A percentile compares a stretch with the other conserved stretches of the same genome.
Evolutionary conservation across 2,113 vertebrate species (phyloP).

Genomic region (Arizona elegans): DNA sequence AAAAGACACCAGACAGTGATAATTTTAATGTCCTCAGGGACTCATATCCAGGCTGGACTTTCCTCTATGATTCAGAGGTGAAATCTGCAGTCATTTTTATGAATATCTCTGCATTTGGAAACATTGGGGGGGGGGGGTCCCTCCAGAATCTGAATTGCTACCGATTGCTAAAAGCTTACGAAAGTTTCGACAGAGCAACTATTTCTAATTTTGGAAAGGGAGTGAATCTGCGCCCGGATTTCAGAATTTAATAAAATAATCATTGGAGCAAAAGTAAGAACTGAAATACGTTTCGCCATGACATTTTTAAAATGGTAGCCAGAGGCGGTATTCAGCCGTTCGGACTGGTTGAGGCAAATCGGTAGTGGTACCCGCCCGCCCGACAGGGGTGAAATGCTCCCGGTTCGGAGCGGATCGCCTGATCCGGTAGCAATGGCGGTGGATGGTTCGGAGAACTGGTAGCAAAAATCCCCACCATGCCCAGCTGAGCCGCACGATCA

Average conservation of each 20-base stretch:
- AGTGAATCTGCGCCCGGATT: not conserved
- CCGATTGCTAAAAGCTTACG: not conserved
- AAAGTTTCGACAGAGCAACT: not conserved
- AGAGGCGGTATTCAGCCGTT: no score
- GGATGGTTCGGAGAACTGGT: no score
- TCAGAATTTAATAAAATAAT: not conserved
- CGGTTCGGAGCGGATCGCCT: no score
- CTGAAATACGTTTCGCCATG: not conserved
- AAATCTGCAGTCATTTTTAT: not conserved
- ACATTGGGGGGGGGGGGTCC: no score
- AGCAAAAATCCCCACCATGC: no score
- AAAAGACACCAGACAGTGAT: not conserved
- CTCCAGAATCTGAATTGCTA: not conserved
- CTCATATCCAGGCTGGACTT: not conserved
- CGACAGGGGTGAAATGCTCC: no score
- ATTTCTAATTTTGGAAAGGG: not conserved
- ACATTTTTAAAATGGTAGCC: no score
- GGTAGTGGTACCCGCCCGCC: no score
- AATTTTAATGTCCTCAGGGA: not conserved
- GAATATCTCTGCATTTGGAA: not conserved
- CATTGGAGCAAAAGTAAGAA: not conserved
- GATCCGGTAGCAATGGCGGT: no score
- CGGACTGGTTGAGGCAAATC: no score
- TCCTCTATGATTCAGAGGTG: not conserved
- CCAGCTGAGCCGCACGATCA: no score